phyloP scores from a whole-genome alignment of 2,888 invertebrate species.

The Eupithecia inturbata region DNA sequence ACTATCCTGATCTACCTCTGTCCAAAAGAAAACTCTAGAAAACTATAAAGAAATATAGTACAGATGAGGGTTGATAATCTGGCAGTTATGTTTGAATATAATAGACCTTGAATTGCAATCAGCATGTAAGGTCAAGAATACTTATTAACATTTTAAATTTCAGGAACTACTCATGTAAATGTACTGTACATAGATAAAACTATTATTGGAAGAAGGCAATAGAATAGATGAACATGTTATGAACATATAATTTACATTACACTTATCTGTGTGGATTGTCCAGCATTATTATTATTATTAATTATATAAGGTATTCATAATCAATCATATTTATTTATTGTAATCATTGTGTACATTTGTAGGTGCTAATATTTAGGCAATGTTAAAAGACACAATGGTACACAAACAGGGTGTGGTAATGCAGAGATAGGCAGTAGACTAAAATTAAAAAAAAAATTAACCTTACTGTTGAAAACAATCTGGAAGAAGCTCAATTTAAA shows the following conservation, averaged over 20 bases:
- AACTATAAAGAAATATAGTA: neutral
- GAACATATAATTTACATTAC: no score
- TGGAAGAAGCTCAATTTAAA: no score
- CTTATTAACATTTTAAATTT: neutral
- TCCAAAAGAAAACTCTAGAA: neutral
- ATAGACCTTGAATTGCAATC: conserved; percentile 3
- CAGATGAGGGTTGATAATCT: neutral
- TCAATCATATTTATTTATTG: no score
- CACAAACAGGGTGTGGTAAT: neutral
- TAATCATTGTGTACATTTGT: no score
- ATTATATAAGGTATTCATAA: no score
- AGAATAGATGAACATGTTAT: no score
- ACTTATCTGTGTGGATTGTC: no score
- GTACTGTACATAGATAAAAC: neutral
- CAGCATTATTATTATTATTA: no score
- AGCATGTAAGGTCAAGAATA: neutral
- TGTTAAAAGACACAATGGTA: neutral
- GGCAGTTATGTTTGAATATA: neutral
- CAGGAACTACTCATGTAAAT: neutral
- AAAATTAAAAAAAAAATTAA: no score
- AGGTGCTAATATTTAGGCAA: neutral
- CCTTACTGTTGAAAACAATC: no score
- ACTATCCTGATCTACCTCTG: neutral
- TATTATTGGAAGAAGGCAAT: neutral
- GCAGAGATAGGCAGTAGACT: neutral